Evolutionary conservation across 1,140 invertebrate genomes (phyloP).

Genomic region (Anastatus disparis): DNA sequence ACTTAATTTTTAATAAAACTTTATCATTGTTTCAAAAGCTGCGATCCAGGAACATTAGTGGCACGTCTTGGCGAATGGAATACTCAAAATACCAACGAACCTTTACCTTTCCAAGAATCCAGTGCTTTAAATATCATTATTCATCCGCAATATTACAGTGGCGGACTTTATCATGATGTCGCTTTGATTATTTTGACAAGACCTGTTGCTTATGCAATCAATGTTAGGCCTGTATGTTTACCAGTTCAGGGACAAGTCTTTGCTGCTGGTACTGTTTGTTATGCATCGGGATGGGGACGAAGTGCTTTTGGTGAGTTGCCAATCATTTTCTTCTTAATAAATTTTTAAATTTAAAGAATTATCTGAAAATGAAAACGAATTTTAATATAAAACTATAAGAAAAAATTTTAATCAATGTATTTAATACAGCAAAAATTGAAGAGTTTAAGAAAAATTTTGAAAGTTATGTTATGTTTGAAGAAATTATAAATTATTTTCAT

Average conservation of each 20-base stretch:
- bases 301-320: constrained; percentile 71
- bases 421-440: too few relatives aligned
- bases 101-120: constrained; percentile 69
- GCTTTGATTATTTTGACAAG: constrained; percentile 70
- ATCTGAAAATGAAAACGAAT: too few relatives aligned
- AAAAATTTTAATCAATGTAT: too few relatives aligned
- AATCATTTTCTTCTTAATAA: too few relatives aligned
- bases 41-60: constrained; percentile 46
- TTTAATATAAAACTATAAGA: too few relatives aligned
- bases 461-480: too few relatives aligned
- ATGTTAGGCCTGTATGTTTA: constrained; percentile 72
- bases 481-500: too few relatives aligned
- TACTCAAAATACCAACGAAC: constrained; percentile 67
- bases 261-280: constrained; percentile 65
- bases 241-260: constrained; percentile 63
- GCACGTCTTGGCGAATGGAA: constrained; percentile 64
- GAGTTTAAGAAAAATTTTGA: too few relatives aligned
- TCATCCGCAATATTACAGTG: constrained; percentile 65
- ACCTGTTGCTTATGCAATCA: constrained; percentile 63
- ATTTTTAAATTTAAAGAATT: too few relatives aligned
- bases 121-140: constrained; percentile 61
- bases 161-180: constrained; percentile 71
- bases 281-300: constrained; percentile 80
- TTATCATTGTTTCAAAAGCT: constrained; percentile 48
- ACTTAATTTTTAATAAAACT: background rate